Conservation (phyloP, 2,888 invertebrate genomes). For the Diachrysia chrysitis region DNA sequence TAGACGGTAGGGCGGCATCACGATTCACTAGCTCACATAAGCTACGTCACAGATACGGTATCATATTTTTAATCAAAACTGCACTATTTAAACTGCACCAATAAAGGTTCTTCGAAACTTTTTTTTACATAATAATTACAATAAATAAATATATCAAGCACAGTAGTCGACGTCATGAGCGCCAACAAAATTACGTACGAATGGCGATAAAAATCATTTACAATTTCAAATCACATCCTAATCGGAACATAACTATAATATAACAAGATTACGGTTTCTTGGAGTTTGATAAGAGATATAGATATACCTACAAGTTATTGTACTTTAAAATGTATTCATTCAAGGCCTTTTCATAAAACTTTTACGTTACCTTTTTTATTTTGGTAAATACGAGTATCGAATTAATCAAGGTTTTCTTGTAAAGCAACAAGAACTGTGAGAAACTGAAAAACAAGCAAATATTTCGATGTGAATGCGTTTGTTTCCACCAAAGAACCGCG, state of each 20-base stretch:
- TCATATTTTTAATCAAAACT: conserved; percentile 23
- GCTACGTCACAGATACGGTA: conserved; percentile 31
- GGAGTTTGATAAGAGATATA: conserved; percentile 50
- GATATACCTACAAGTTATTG: conserved; percentile 40
- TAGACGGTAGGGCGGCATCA: conserved; percentile 71
- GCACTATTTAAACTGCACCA: conserved; percentile 13
- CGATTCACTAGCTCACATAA: conserved; percentile 64
- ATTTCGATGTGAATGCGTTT: conserved; percentile 78
- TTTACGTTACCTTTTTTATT: conserved; percentile 6
- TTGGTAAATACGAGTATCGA: conserved; percentile 17
- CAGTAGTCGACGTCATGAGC: conserved; percentile 40
- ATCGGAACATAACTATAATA: conserved; percentile 55
- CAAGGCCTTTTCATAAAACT: conserved; percentile 13
- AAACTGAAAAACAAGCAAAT: conserved; percentile 73
- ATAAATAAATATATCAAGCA: conserved; percentile 18
- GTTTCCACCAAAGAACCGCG: conserved; percentile 74
- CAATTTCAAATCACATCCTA: conserved; percentile 45
- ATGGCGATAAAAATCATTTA: conserved; percentile 51
- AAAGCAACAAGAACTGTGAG: conserved; percentile 65
- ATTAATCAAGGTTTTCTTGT: conserved; percentile 37
- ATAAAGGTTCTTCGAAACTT: conserved; percentile 11
- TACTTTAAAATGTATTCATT: conserved; percentile 29
- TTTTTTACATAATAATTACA: conserved; percentile 17
- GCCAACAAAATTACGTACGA: conserved; percentile 46
- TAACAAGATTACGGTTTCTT: conserved; percentile 48